phyloP scores from a whole-genome alignment of 2,888 invertebrate species.

The Leptogaster cylindrica region DNA sequence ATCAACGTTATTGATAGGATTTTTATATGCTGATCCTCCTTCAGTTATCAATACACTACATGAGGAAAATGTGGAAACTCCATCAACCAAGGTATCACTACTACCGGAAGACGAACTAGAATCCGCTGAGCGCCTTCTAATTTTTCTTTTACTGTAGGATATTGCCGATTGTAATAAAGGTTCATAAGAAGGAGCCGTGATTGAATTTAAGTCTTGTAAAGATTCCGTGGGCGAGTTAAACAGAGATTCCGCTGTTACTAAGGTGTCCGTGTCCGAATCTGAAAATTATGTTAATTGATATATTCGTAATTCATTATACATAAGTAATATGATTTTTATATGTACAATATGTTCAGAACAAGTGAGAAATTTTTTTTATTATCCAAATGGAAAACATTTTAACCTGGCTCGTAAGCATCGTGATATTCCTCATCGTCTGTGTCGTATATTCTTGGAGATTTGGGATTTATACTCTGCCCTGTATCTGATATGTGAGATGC shows the following conservation, averaged over 20 bases:
- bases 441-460: constrained; percentile 57
- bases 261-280: constrained; percentile 63
- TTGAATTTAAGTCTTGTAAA: constrained; percentile 46
- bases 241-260: constrained; percentile 55
- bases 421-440: constrained; percentile 60
- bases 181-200: constrained; percentile 39
- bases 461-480: constrained; percentile 48
- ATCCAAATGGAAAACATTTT: constrained; percentile 1
- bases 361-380: not conserved
- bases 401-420: constrained; percentile 60
- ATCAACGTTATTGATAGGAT: constrained; percentile 56
- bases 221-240: constrained; percentile 49
- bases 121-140: constrained; percentile 45
- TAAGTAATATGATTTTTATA: no score
- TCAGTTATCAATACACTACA: constrained; percentile 66
- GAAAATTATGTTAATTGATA: constrained; percentile 26
- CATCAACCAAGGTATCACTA: constrained; percentile 50
- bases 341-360: no score
- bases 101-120: constrained; percentile 47
- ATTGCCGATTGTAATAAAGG: constrained; percentile 40
- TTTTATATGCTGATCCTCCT: constrained; percentile 65
- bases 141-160: constrained; percentile 33
- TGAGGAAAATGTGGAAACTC: constrained; percentile 60
- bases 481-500: constrained; percentile 65
- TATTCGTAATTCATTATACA: not conserved